Evolutionary conservation across 1,140 invertebrate genomes (phyloP), one percentile per base, ranked within the genome.

Genomic region (Drosophila bifasciata): DNA sequence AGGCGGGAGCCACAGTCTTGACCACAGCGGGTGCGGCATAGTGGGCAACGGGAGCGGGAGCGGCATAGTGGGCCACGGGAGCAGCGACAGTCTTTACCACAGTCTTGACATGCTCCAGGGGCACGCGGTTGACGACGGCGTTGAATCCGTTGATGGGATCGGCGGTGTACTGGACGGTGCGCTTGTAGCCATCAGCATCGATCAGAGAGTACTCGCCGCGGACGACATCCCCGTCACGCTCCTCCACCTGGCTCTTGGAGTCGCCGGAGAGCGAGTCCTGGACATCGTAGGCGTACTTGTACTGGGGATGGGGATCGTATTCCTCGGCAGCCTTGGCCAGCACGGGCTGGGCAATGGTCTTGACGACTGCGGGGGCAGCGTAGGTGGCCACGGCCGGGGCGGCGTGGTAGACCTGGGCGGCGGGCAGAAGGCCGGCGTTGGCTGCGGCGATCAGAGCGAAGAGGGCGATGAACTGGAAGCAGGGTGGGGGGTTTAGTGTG

Each of bases 221-320:
- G 25, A 94, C 93, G 32, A 94, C 94, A 76, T 94, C 93, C 72
- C 93, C 92, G 48, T 94, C 91, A 51, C 93, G 93, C 73, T 94
- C 93, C 70, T 93, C 86, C 3, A 93, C 93, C 83, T 94, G 94
- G 84, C 79, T 86, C 91, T 95, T 95, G 69, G 94, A 94, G 92
- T 95, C 94, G 40, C 95, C 95, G 36, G 94, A 96, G 76, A 93
- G 92, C 1, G 94, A 93, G 80, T 96, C 95, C 32, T 94, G 93
- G 3, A 96, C 94, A 66, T 94, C 94, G 92, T 96, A 96, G 19
- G 94, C 93, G 92, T 93, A 95, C 88, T 89, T 89, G 90, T 94
- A 94, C 79, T 93, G 92, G 13, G 89, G 84, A 73, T 84, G 79
- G 48, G 85, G 84, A 40, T 89, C 85, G 77, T 86, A 89, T 62